Evolutionary conservation across 30 jellyfish, hydroid and myxozoan genomes (phyloP), one percentile per base, ranked within the genome.

Genomic region (Clytia hemisphaerica): DNA sequence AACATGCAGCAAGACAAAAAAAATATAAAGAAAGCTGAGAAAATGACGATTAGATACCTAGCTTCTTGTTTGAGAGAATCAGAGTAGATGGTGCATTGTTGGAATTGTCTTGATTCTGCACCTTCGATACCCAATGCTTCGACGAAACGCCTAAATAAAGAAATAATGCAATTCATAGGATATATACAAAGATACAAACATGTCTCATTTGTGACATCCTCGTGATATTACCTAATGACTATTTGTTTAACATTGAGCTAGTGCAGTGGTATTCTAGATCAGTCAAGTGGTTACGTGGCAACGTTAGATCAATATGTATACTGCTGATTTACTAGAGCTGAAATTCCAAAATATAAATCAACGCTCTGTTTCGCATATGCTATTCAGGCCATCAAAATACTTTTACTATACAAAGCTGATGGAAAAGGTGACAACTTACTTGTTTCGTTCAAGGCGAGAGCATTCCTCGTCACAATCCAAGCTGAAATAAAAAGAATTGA

Each of bases 381-480:
- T 14, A 31, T 14, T 16, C 75, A 9, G 18, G 42, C n/a, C 16
- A 29, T 12, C 12, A 25, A 51, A 9, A 51, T 9, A 10, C 12
- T 7, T 26, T 24, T 7, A 51, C 7, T 9, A 59, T 9, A 18
- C 73, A 22, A 7, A 59, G 7, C 6, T 22, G 15, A 10, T 9
- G 65, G 12, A 9, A 59, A 29, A 65, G 7, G 21, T n/a, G 2
- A 30, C 6, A 21, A 32, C 88, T 64, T 38, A 88, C 97, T 61
- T 75, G 79, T 88, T 82, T 55, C 97, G 25, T 50, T 88, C 97
- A 5, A 37, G 29, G 10, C 83, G 42, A 0, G 94, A 80, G 55
- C 97, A 88, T 45, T 80, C 97, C 44, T 81, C 97, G 46, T 88
- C 95, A 75, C 97, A 88, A 0, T 79, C 92, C 46, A 88, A 68